Percentiles rank a stretch among this genome's conserved stretches.
These are phyloP conservation scores for Andricus quercusramuli DNA, from an alignment of 2,888 invertebrate species.

Conservation along the genomic window DNA sequence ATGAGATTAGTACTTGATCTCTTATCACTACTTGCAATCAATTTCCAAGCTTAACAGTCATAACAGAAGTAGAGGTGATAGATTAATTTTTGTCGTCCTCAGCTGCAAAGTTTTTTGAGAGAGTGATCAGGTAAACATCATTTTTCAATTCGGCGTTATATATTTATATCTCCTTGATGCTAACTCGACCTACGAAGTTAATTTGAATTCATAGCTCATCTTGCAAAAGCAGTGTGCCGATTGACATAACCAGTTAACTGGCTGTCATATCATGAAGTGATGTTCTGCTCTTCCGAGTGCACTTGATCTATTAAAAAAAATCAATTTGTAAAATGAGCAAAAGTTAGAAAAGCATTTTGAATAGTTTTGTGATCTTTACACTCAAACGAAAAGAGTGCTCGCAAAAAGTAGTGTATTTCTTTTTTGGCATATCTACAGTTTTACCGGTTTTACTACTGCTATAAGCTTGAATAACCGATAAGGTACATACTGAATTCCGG, in stretches of 20 bases:
- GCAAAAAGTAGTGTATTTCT: too few species aligned
- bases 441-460: too few species aligned
- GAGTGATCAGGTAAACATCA: too few species aligned
- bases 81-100: too few species aligned
- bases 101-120: too few species aligned
- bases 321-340: background rate
- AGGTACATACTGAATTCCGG: background rate
- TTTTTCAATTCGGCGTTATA: too few species aligned
- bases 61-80: too few species aligned
- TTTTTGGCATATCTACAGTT: too few species aligned
- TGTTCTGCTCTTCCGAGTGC: constrained; percentile 8
- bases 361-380: background rate
- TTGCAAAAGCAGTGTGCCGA: constrained; percentile 17
- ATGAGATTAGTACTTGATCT: too few species aligned
- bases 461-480: background rate
- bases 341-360: background rate
- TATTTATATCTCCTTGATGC: constrained; percentile 7
- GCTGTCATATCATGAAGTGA: constrained; percentile 25
- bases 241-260: constrained; percentile 31
- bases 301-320: background rate
- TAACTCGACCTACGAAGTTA: background rate
- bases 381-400: too few species aligned
- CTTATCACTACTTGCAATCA: too few species aligned
- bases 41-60: too few species aligned
- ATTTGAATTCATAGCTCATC: constrained; percentile 13